phyloP scores from a whole-genome alignment of 2,113 vertebrate genomes.

The Stictonetta naevosa region DNA sequence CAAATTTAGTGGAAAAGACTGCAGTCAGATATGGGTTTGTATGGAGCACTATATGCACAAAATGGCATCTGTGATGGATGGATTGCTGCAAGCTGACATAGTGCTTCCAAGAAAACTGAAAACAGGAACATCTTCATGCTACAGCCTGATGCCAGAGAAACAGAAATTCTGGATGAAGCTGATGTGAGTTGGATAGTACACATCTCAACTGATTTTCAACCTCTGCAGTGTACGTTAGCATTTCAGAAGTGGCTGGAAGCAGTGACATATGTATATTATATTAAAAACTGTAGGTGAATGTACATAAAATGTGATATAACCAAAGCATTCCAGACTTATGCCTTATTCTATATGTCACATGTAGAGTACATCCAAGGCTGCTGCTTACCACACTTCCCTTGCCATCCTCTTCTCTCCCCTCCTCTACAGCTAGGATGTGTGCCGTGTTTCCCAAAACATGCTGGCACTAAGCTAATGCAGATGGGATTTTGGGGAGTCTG shows the following conservation, averaged over 20 bases:
- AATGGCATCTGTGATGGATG: not conserved
- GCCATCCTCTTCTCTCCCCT: not conserved
- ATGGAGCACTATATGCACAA: not conserved
- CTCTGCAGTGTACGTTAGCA: not conserved
- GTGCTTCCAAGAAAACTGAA: not conserved
- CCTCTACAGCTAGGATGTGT: not conserved
- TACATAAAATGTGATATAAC: not conserved
- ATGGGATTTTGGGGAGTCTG: not conserved
- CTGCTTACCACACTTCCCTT: not conserved
- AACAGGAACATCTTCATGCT: not conserved
- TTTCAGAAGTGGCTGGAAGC: not conserved
- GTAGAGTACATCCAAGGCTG: not conserved
- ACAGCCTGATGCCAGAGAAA: not conserved
- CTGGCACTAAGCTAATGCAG: fast-evolving
- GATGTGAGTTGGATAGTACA: not conserved
- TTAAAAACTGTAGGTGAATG: not conserved
- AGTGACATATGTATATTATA: not conserved
- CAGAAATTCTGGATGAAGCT: not conserved
- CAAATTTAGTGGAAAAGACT: not conserved
- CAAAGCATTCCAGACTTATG: not conserved
- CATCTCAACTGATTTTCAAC: not conserved
- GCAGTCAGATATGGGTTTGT: not conserved
- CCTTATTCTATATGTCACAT: not conserved
- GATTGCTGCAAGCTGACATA: not conserved
- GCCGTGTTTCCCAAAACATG: not conserved